These are phyloP conservation scores for Melanostoma mellinum DNA, from an alignment of 2,888 invertebrate genomes.

Conservation along the genomic window DNA sequence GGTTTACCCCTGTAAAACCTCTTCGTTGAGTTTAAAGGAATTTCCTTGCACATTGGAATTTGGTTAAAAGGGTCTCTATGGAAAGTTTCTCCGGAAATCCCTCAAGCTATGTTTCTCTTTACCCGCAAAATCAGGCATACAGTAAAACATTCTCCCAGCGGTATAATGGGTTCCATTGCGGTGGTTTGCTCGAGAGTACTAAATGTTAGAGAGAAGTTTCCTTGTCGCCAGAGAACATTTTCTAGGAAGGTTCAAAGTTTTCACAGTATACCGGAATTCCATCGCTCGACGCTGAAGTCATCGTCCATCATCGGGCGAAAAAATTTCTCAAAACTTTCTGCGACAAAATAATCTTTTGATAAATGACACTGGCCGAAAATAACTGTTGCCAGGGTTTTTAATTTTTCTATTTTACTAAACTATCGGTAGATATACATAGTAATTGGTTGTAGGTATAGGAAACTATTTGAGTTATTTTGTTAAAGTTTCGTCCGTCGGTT, in stretches of 20 bases:
- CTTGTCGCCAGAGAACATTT: constrained; percentile 54
- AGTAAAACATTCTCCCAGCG: constrained; percentile 66
- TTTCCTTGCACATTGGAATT: constrained; percentile 72
- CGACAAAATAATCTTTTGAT: constrained; percentile 74
- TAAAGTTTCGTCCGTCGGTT: constrained; percentile 25
- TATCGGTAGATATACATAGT: constrained; percentile 28
- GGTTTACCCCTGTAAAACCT: constrained; percentile 60
- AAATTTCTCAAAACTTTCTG: constrained; percentile 63
- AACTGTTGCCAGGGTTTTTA: constrained; percentile 62
- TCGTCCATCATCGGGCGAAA: constrained; percentile 68
- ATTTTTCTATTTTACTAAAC: neutral
- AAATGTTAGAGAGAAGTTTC: constrained; percentile 64
- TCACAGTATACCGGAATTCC: constrained; percentile 63
- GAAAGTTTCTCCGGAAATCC: constrained; percentile 70
- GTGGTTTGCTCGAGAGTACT: constrained; percentile 56
- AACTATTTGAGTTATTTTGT: constrained; percentile 61
- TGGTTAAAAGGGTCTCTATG: constrained; percentile 70
- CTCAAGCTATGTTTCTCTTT: constrained; percentile 63
- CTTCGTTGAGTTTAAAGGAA: constrained; percentile 66
- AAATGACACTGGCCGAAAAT: constrained; percentile 70
- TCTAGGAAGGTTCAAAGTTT: constrained; percentile 59
- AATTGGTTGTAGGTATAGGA: constrained; percentile 49
- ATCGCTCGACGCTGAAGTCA: constrained; percentile 53
- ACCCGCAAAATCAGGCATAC: constrained; percentile 50
- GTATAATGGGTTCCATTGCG: constrained; percentile 64